Evolutionary conservation across 2,797 vertebrate species (phyloP).

Genomic region (Scleropages formosus): DNA sequence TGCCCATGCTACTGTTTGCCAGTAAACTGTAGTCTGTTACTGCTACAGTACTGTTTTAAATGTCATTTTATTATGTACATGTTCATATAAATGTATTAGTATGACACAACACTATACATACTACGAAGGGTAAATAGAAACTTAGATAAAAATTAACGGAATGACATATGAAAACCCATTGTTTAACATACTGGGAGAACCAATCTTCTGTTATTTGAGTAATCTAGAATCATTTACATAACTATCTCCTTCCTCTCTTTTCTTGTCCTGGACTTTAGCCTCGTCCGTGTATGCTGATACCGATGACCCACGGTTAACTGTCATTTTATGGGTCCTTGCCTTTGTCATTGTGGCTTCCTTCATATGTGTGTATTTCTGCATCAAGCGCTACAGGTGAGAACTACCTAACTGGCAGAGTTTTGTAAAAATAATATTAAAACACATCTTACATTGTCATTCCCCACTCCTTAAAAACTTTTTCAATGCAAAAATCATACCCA

Average conservation of each 20-base stretch:
- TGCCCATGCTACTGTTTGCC: too few species aligned
- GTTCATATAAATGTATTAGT: too few species aligned
- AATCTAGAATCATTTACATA: neutral
- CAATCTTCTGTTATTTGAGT: neutral
- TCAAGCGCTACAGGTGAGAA: slow-evolving; percentile 1
- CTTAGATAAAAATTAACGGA: too few species aligned
- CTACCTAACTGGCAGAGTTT: neutral
- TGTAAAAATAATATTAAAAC: too few species aligned
- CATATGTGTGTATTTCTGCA: slow-evolving; percentile 5
- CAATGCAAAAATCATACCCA: too few species aligned
- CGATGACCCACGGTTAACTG: neutral
- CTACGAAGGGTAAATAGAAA: too few species aligned
- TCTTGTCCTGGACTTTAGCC: neutral
- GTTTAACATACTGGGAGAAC: neutral
- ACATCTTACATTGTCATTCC: too few species aligned
- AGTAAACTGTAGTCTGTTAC: too few species aligned
- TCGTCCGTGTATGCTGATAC: neutral
- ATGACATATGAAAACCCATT: neutral
- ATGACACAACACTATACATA: too few species aligned
- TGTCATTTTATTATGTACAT: too few species aligned
- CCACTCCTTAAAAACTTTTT: too few species aligned
- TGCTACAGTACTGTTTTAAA: too few species aligned
- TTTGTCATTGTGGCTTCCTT: neutral
- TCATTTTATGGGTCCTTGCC: slow-evolving; percentile 2
- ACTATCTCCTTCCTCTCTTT: neutral